A percentile compares a stretch with the other conserved stretches of the same genome.
phyloP scores from a whole-genome alignment of 2,888 invertebrate species.

The Endomychus coccineus region DNA sequence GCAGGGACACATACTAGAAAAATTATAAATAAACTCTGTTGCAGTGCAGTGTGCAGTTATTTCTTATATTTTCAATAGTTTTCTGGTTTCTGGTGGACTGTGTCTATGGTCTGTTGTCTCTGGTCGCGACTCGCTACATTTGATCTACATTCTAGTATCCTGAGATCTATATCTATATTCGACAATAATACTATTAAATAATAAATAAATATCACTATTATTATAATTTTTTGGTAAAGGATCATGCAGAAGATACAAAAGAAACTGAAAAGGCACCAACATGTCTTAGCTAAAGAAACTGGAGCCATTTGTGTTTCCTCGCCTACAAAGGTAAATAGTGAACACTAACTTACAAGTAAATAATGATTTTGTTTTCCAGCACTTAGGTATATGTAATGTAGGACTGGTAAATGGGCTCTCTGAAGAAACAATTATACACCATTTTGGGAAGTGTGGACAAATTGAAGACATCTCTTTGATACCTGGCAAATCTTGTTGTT shows the following conservation, averaged over 20 bases:
- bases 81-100: no score
- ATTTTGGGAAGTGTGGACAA: constrained; percentile 48
- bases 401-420: constrained; percentile 76
- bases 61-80: no score
- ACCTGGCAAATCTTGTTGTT: constrained; percentile 75
- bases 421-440: constrained; percentile 53
- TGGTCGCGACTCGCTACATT: no score
- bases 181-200: no score
- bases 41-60: no score
- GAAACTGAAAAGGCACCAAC: constrained; percentile 45
- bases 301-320: constrained; percentile 35
- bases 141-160: no score
- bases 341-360: not conserved
- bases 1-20: no score
- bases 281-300: constrained; percentile 43
- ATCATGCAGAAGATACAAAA: constrained; percentile 39
- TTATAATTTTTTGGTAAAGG: no score
- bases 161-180: no score
- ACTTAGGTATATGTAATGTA: constrained; percentile 74
- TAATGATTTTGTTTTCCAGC: constrained; percentile 46
- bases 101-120: no score
- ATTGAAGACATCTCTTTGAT: constrained; percentile 60
- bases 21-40: no score
- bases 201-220: no score
- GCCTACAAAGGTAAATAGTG: constrained; percentile 37